phyloP scores from a whole-genome alignment of 2,113 vertebrate species.

The Sinocyclocheilus grahami region DNA sequence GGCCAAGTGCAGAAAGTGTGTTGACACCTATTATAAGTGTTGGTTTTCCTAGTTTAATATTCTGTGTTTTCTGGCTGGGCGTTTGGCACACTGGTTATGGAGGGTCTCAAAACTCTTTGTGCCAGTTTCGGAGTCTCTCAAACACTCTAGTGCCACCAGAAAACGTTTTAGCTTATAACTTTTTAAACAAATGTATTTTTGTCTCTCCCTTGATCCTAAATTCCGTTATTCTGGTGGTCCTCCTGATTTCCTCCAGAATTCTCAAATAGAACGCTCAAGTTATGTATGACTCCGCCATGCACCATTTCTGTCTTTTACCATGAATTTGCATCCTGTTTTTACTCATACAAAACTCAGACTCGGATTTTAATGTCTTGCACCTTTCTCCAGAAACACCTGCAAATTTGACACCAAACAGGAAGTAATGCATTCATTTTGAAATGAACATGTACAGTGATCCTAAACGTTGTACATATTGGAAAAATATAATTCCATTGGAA shows the following conservation, averaged over 20 bases:
- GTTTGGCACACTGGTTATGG: neutral
- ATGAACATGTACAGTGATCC: neutral
- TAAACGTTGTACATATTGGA: neutral
- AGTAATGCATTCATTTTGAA: neutral
- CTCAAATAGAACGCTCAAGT: neutral
- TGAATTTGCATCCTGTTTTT: neutral
- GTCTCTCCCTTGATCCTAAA: neutral
- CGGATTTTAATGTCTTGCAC: neutral
- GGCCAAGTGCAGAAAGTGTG: neutral
- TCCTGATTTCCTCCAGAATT: neutral
- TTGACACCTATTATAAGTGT: neutral
- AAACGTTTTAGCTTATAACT: neutral
- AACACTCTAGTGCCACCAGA: neutral
- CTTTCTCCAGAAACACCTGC: neutral
- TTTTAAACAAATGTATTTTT: neutral
- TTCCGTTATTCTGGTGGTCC: neutral
- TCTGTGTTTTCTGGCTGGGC: neutral
- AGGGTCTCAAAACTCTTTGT: neutral
- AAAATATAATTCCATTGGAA: neutral
- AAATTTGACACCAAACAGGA: neutral
- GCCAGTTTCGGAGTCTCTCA: neutral
- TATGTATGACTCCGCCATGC: neutral
- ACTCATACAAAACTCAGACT: neutral
- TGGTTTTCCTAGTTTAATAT: neutral
- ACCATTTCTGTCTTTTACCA: neutral